A percentile compares a stretch with the other conserved stretches of the same genome.
Evolutionary conservation across 2,113 vertebrate species (phyloP).

Genomic region (Cyanocitta stelleri): DNA sequence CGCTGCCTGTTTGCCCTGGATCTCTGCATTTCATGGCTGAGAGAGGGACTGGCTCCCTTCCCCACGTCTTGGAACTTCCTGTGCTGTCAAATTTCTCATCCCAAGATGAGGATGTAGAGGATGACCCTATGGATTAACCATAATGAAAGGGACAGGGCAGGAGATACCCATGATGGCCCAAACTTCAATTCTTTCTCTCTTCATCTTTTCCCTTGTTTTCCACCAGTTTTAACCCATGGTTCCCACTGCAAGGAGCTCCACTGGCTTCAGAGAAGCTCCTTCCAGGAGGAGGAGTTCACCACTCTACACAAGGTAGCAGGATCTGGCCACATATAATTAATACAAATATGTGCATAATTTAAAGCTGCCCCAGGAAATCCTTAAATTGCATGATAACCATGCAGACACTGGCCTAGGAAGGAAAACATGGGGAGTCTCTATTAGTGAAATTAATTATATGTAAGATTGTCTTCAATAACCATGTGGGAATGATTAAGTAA

Average conservation of each 20-base stretch:
- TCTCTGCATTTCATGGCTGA: not conserved
- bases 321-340: conserved; percentile 53
- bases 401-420: conserved; percentile 50
- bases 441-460: conserved; percentile 69
- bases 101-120: not conserved
- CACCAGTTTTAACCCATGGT: not conserved
- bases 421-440: conserved; percentile 62
- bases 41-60: not conserved
- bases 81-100: not conserved
- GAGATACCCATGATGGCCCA: not conserved
- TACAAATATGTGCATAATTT: conserved; percentile 68
- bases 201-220: not conserved
- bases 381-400: conserved; percentile 66
- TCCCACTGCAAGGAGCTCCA: not conserved
- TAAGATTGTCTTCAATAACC: conserved; percentile 67
- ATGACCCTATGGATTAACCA: not conserved
- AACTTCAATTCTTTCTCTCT: not conserved
- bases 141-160: not conserved
- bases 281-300: not conserved
- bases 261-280: not conserved
- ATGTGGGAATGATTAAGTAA: conserved; percentile 68
- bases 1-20: not conserved
- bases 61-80: not conserved
- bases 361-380: conserved; percentile 60
- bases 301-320: not conserved